These are phyloP conservation scores for Drosophila multiciliata DNA, from an alignment of 2,888 invertebrate genomes.

Conservation along the genomic window DNA sequence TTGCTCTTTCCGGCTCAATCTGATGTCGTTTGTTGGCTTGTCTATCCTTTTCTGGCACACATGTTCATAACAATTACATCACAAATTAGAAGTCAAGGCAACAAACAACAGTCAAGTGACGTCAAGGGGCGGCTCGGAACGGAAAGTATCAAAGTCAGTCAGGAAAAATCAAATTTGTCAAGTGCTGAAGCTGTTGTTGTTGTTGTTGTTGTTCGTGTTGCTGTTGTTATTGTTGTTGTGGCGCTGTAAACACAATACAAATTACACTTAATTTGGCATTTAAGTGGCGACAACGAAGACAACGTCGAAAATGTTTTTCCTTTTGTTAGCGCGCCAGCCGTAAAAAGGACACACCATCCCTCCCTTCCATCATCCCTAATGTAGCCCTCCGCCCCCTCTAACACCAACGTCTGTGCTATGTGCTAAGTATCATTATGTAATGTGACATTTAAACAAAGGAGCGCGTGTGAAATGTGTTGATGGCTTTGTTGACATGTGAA, in stretches of 20 bases:
- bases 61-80: constrained; percentile 54
- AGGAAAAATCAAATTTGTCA: constrained; percentile 75
- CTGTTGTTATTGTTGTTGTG: constrained; percentile 29
- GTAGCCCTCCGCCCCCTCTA: neutral
- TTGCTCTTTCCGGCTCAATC: neutral
- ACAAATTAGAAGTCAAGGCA: constrained; percentile 57
- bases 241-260: constrained; percentile 75
- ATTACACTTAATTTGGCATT: constrained; percentile 79
- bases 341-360: constrained; percentile 49
- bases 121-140: constrained; percentile 13
- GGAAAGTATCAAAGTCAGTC: constrained; percentile 45
- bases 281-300: constrained; percentile 67
- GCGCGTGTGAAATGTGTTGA: constrained; percentile 63
- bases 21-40: neutral
- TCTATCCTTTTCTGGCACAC: constrained; percentile 17
- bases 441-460: constrained; percentile 77
- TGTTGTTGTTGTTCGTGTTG: constrained; percentile 18
- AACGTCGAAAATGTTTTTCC: constrained; percentile 47
- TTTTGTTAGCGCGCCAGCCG: constrained; percentile 47
- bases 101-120: constrained; percentile 47
- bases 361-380: neutral
- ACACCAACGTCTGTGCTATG: constrained; percentile 15
- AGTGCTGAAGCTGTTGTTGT: constrained; percentile 44
- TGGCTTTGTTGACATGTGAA: constrained; percentile 72
- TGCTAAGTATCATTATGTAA: constrained; percentile 78